Evolutionary conservation across 1,140 invertebrate genomes (phyloP), one percentile per base, ranked within the genome.

Genomic region (Orius insidiosus): DNA sequence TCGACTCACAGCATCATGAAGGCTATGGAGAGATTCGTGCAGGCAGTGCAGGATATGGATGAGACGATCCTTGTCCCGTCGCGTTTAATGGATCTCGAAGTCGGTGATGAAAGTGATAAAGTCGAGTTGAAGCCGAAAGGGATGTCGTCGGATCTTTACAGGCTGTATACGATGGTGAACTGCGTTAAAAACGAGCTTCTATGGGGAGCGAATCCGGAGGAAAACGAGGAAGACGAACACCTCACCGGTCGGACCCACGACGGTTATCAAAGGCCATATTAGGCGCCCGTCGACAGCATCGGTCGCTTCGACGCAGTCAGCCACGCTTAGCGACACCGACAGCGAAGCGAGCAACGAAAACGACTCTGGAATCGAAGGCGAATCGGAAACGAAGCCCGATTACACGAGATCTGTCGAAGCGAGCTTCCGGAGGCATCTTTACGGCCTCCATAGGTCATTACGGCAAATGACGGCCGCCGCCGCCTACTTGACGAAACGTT

Each of bases 61-160:
- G 80, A 88, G 53, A 92, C 84, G 1, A 86, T 92, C 50, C 62
- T 92, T 50, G 80, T 92, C 47, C 85, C 86, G 49, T 84, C 82
- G 56, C 73, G 85, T 18, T 68, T 92, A 35, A 78, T 88, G 75
- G 85, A 90, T 62, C 65, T 88, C 57, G 72, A 77, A 59, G 73
- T 70, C 11, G 70, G 67, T 45, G 71, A 72, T 49, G 59, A 62
- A 16, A 58, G 60, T 18, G 68, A 71, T 52, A 68, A 61, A 32
- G 54, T 68, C 58, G 52, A 51, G 15, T 36, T 56, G 38, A 53
- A 53, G 44, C 24, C 38, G 4, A 46, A 43, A 33, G 24, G 18
- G 6, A 46, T 48, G 18, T 46, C 40, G 72, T 79, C 51, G 76
- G 84, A 89, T 60, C 69, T 87, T n/a, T 85, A 82, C 63, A 76